Evolutionary conservation across 2,797 vertebrate species (phyloP), one percentile per base, ranked within the genome.

Genomic region (Cyclura pinguis): DNA sequence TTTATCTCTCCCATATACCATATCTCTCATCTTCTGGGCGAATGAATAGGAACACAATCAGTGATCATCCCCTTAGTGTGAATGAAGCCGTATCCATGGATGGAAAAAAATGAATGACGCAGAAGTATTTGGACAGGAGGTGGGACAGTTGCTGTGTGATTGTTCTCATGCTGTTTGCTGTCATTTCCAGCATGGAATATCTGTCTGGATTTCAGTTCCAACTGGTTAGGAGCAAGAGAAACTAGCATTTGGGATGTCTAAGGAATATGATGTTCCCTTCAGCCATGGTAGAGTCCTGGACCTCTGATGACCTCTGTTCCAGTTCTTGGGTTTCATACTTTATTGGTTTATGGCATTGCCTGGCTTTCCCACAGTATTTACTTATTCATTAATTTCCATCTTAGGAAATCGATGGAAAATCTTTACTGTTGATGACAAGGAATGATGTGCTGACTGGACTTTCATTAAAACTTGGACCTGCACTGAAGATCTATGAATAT

Each of bases 381-480:
- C 16, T 91, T 88, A 91, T 38, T 92, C 74, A 96, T 93, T 96
- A 93, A 93, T 95, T 96, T 93, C 93, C 67, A 92, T 92, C 96
- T 92, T 97, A 99, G 99, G 99, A 99, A 98, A 99, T 99, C 91
- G 99, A 99, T 96, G 99, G 99, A 91, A 99, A 99, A 96, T 99
- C 99, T 85, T 97, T 99, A 95, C 98, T 99, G 90, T 96, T 99
- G 96, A 99, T 99, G 99, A 99, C 99, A 47, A 98, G 99, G 85
- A 99, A 99, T 88, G 99, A 99, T 84, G 99, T 99, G 94, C 97
- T 99, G 96, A 99, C 99, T 27, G 99, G 99, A 96, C 98, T 99
- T 97, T 99, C 99, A 42, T 98, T 99, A 97, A 99, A 99, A 97
- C 97, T 99, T 92, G 99, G 99, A 87, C 99, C 99, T 22, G 99